phyloP scores from a whole-genome alignment of 2,113 vertebrate species.

The Megaceryle torquata region DNA sequence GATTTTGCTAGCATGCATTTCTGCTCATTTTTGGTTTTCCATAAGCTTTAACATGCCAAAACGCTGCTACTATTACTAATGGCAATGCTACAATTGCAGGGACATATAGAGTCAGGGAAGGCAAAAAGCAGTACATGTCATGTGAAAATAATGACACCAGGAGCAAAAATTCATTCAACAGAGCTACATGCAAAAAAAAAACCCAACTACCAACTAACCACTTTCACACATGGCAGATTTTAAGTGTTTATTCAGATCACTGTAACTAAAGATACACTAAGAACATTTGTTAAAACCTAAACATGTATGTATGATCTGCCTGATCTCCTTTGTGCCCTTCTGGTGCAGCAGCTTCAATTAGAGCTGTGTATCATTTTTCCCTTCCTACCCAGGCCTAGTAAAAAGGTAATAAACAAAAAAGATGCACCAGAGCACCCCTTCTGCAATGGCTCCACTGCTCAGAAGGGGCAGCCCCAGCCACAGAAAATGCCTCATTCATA shows the following conservation, averaged over 20 bases:
- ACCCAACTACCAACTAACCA: not conserved
- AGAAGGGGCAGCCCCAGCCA: not conserved
- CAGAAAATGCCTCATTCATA: not conserved
- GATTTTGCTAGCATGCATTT: not conserved
- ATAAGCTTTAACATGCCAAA: not conserved
- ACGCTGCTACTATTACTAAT: not conserved
- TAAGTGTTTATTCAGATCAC: not conserved
- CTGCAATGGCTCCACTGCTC: not conserved
- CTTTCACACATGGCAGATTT: not conserved
- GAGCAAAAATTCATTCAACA: not conserved
- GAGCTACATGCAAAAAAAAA: not conserved
- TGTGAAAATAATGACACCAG: rapidly evolving
- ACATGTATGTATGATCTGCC: not conserved
- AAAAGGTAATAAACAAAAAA: not conserved
- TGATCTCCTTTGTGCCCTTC: not conserved
- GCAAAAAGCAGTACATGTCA: not conserved
- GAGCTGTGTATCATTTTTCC: not conserved
- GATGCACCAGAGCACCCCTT: not conserved
- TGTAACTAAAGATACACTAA: not conserved
- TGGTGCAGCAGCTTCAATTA: not conserved
- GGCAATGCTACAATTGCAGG: not conserved
- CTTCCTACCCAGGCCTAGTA: not conserved
- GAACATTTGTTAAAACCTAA: not conserved
- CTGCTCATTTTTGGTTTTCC: not conserved
- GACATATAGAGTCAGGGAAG: not conserved